These are phyloP conservation scores for Pseudoatta argentina DNA, from an alignment of 1,140 invertebrate species.

Conservation along the genomic window DNA sequence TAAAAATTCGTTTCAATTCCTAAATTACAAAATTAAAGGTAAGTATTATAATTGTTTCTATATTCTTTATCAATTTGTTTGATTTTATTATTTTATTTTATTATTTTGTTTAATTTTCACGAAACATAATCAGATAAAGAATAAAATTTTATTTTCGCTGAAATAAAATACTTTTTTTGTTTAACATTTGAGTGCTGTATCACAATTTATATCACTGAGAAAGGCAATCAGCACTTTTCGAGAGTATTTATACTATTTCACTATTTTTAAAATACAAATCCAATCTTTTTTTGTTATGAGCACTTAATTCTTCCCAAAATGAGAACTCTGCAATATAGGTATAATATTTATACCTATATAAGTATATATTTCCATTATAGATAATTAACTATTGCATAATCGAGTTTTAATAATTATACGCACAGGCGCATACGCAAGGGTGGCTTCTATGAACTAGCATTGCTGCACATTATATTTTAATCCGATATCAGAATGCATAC, in stretches of 20 bases:
- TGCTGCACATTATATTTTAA: slow-evolving; percentile 68
- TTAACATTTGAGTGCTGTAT: neutral
- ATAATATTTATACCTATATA: neutral
- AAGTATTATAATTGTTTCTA: neutral
- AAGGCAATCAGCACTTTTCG: neutral
- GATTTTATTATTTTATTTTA: neutral
- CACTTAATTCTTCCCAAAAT: neutral
- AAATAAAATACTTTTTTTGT: neutral
- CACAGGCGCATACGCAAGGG: neutral
- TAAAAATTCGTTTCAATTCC: neutral
- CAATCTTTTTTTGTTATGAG: neutral
- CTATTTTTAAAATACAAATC: neutral
- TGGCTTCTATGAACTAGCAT: slow-evolving; percentile 26
- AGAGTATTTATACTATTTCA: neutral
- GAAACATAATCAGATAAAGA: neutral
- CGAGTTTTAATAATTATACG: slow-evolving; percentile 37
- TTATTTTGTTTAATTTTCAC: neutral
- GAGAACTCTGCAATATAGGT: neutral
- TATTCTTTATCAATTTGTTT: neutral
- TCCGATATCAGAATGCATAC: slow-evolving; percentile 68
- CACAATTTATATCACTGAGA: neutral
- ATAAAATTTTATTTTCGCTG: neutral
- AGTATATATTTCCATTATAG: neutral
- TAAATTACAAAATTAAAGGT: neutral
- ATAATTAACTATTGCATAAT: slow-evolving; percentile 52